Conservation (phyloP, 2,888 invertebrate genomes). For the Agrenia bidenticulata region DNA sequence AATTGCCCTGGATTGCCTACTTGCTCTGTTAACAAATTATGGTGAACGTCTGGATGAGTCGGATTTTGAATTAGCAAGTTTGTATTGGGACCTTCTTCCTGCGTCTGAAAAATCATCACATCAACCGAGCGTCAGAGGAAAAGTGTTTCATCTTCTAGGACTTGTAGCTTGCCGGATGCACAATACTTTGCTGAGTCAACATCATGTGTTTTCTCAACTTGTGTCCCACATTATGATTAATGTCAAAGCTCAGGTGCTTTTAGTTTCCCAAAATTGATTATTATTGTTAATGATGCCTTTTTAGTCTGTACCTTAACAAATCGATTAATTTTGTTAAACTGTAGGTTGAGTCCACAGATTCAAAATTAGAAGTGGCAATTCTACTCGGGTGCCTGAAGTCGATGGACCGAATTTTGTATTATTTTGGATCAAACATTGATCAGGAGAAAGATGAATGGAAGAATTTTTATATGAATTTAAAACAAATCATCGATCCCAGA, state of each 20-base stretch:
- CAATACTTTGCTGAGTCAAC: constrained; percentile 26
- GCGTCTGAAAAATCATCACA: constrained; percentile 37
- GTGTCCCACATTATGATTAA: constrained; percentile 31
- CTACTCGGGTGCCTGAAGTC: constrained; percentile 45
- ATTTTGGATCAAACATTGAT: constrained; percentile 12
- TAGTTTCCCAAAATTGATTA: constrained; percentile 1
- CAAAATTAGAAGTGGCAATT: constrained; percentile 46
- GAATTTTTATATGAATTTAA: constrained; percentile 42
- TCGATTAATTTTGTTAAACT: background rate
- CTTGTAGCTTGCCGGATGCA: constrained; percentile 30
- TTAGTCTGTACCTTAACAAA: no score
- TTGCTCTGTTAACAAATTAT: constrained; percentile 39
- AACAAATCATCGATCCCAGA: constrained; percentile 48
- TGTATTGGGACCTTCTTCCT: constrained; percentile 35
- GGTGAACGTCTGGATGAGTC: constrained; percentile 19
- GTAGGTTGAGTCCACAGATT: constrained; percentile 45
- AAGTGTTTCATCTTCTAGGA: constrained; percentile 48
- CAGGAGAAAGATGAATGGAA: constrained; percentile 17
- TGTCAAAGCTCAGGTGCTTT: constrained; percentile 42
- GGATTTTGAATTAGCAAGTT: constrained; percentile 26
- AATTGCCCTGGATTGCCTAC: constrained; percentile 42
- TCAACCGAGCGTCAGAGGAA: constrained; percentile 48
- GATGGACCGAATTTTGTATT: constrained; percentile 35
- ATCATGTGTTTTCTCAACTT: constrained; percentile 25
- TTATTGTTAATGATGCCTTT: background rate